phyloP scores from a whole-genome alignment of 2,888 invertebrate genomes.

The Drosophila glabriapex region DNA sequence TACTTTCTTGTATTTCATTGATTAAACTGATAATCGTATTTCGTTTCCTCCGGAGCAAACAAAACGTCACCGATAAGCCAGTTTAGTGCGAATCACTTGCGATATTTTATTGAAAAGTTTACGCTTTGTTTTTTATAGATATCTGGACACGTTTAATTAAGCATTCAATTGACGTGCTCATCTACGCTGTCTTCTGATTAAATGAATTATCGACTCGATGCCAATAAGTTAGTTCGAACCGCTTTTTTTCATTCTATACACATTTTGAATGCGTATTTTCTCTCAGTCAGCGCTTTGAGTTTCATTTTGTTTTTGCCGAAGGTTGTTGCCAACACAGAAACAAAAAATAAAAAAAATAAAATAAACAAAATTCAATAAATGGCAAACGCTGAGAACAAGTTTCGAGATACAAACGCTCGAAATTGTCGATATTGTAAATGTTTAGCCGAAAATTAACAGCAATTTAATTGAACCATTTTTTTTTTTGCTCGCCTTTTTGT shows the following conservation, averaged over 20 bases:
- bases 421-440: constrained; percentile 59
- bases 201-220: constrained; percentile 62
- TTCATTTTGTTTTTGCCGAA: constrained; percentile 33
- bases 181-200: constrained; percentile 23
- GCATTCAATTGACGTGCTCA: constrained; percentile 34
- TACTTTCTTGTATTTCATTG: not conserved
- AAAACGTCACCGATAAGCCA: constrained; percentile 8
- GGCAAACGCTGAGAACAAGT: constrained; percentile 63
- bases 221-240: constrained; percentile 33
- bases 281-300: constrained; percentile 28
- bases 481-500: constrained; percentile 38
- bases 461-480: constrained; percentile 69
- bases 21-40: not conserved
- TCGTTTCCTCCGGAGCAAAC: not conserved
- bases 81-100: constrained; percentile 10
- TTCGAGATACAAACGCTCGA: constrained; percentile 39
- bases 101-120: constrained; percentile 1
- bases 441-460: constrained; percentile 76
- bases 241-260: constrained; percentile 30
- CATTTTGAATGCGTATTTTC: constrained; percentile 20
- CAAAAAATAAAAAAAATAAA: constrained; percentile 1
- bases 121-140: constrained; percentile 8
- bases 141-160: constrained; percentile 42
- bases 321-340: constrained; percentile 47
- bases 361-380: constrained; percentile 56